phyloP scores from a whole-genome alignment of 2,888 invertebrate genomes.

The Fragum whitleyi region DNA sequence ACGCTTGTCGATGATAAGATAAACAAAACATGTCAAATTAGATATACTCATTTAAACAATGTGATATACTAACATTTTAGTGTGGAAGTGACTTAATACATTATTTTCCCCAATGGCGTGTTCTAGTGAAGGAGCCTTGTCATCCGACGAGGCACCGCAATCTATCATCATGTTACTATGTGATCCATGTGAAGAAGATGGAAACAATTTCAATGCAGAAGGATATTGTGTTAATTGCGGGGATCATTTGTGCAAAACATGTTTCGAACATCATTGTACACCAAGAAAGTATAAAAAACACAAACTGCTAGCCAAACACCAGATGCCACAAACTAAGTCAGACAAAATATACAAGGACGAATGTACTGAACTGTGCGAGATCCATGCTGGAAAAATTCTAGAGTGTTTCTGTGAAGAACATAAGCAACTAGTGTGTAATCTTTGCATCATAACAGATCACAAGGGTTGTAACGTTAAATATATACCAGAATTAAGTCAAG shows the following conservation, averaged over 20 bases:
- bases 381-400: conserved; percentile 6
- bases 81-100: too few species aligned
- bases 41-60: too few species aligned
- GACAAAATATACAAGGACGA: background rate
- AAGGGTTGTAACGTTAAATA: conserved; percentile 11
- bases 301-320: background rate
- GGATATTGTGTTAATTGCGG: conserved; percentile 32
- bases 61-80: too few species aligned
- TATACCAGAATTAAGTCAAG: background rate
- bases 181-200: conserved; percentile 11
- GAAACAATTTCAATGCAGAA: background rate
- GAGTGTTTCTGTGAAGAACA: conserved; percentile 27
- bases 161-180: background rate
- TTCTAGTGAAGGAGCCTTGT: background rate
- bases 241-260: conserved; percentile 18
- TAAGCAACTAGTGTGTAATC: conserved; percentile 23
- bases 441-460: conserved; percentile 25
- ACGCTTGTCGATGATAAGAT: too few species aligned
- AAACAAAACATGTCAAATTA: too few species aligned
- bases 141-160: background rate
- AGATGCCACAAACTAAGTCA: conserved; percentile 4
- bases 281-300: conserved; percentile 26
- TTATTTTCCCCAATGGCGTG: background rate
- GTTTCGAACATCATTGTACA: conserved; percentile 23
- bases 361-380: conserved; percentile 10